Conservation (phyloP, 2,888 invertebrate genomes). For the Brenthis ino region DNA sequence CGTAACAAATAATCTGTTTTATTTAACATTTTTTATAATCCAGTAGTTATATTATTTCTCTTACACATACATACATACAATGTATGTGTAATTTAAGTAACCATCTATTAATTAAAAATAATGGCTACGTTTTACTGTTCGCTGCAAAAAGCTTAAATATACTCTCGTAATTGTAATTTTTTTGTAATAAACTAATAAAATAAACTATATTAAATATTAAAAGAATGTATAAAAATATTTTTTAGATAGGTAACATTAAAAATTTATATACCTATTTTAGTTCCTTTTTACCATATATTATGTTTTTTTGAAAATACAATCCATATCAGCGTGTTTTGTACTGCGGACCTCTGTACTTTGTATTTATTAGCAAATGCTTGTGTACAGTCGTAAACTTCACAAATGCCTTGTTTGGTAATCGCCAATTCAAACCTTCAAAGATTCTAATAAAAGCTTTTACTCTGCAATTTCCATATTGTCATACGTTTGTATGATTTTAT, state of each 20-base stretch:
- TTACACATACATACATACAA: too few relatives aligned
- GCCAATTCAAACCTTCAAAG: background rate
- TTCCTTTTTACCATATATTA: too few relatives aligned
- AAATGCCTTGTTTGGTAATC: slow-evolving; percentile 9
- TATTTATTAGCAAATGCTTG: slow-evolving; percentile 15
- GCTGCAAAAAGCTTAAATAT: too few relatives aligned
- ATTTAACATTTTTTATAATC: background rate
- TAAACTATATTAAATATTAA: too few relatives aligned
- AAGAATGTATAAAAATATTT: too few relatives aligned
- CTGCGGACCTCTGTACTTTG: slow-evolving; percentile 8
- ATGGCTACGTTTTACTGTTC: too few relatives aligned
- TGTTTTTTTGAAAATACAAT: background rate
- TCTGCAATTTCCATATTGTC: slow-evolving; percentile 15
- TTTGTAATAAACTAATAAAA: too few relatives aligned
- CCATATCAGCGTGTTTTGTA: slow-evolving; percentile 7
- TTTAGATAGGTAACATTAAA: too few relatives aligned
- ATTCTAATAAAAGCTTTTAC: slow-evolving; percentile 10
- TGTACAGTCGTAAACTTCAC: slow-evolving; percentile 9
- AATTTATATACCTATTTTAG: too few relatives aligned
- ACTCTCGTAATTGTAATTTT: too few relatives aligned
- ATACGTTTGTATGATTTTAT: slow-evolving; percentile 8
- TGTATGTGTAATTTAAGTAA: too few relatives aligned
- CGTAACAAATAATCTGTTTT: background rate
- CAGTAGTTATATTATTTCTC: background rate
- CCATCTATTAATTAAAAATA: too few relatives aligned